phyloP scores from a whole-genome alignment of 1,140 invertebrate species.

The Pseudobourletiella spinata region DNA sequence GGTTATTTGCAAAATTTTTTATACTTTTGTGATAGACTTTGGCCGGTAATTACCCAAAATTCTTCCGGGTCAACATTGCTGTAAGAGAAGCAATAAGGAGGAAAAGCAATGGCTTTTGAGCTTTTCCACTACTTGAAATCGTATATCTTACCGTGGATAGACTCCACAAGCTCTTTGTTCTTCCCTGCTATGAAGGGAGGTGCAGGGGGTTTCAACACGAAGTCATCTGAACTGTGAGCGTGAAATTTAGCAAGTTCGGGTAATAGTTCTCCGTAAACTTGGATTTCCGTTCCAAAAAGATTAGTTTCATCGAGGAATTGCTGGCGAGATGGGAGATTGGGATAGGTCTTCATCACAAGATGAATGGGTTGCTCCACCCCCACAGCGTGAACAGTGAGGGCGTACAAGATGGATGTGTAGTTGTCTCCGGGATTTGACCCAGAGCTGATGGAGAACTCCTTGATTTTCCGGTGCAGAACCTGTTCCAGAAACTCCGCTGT shows the following conservation, averaged over 20 bases:
- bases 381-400: constrained; percentile 29
- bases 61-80: too few relatives aligned
- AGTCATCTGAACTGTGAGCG: neutral
- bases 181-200: neutral
- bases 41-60: too few relatives aligned
- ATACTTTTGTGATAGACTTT: too few relatives aligned
- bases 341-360: constrained; percentile 23
- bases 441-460: constrained; percentile 37
- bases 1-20: too few relatives aligned
- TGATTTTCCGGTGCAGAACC: constrained; percentile 31
- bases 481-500: constrained; percentile 25
- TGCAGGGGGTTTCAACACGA: neutral
- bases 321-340: constrained; percentile 16
- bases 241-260: constrained; percentile 14
- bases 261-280: constrained; percentile 14
- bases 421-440: constrained; percentile 45
- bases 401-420: constrained; percentile 44
- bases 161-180: too few relatives aligned
- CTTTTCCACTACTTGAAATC: too few relatives aligned
- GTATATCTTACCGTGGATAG: too few relatives aligned
- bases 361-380: neutral
- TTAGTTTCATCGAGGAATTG: constrained; percentile 14
- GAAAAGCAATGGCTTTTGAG: too few relatives aligned
- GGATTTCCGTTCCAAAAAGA: constrained; percentile 25
- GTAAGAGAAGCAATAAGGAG: too few relatives aligned